phyloP scores from a whole-genome alignment of 2,113 vertebrate species.

The Nycticorax nycticorax region DNA sequence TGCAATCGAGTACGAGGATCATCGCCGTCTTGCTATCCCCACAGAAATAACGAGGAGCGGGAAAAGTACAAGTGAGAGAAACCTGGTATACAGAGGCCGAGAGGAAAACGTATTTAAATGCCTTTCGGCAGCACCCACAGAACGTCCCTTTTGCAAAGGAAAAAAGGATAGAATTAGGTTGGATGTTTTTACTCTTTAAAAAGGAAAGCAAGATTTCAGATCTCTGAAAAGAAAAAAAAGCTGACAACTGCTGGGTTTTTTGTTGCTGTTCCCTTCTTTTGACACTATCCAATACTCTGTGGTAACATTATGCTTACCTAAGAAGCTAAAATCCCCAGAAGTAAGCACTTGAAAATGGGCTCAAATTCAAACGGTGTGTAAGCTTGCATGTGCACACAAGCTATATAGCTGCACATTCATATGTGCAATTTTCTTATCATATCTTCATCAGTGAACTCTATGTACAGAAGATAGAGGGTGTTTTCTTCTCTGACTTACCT shows the following conservation, averaged over 20 bases:
- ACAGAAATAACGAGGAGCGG: background rate
- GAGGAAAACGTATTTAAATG: background rate
- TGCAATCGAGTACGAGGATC: accelerated
- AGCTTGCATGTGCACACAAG: background rate
- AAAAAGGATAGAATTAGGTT: background rate
- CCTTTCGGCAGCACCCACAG: background rate
- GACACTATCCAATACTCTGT: background rate
- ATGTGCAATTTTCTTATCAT: background rate
- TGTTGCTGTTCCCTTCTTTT: background rate
- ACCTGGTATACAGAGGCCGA: accelerated
- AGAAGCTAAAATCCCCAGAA: background rate
- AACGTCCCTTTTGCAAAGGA: background rate
- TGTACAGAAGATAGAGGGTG: background rate
- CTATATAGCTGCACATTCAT: background rate
- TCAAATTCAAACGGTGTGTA: background rate
- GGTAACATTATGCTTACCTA: background rate
- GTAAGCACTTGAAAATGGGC: background rate
- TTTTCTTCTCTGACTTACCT: background rate
- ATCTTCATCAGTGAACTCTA: background rate
- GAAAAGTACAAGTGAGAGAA: background rate
- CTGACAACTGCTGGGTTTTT: background rate
- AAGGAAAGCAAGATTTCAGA: background rate
- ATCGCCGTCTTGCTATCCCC: accelerated
- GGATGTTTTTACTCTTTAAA: background rate
- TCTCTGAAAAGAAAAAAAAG: background rate